These are phyloP conservation scores for Andricus curvator DNA, from an alignment of 2,888 invertebrate species.

Conservation along the genomic window DNA sequence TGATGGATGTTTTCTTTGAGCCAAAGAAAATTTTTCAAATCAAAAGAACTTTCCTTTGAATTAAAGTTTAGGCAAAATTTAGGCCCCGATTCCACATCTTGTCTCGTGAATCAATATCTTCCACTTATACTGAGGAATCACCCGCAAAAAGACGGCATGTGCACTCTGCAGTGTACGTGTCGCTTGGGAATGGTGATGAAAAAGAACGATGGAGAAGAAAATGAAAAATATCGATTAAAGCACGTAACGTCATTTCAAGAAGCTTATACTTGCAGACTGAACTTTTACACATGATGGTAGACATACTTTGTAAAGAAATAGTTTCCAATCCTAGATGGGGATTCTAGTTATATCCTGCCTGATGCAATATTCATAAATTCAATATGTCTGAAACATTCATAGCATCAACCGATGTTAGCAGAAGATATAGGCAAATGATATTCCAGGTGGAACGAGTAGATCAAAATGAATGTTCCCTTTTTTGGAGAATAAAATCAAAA, in stretches of 20 bases:
- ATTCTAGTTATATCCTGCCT: slow-evolving; percentile 40
- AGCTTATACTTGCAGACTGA: not conserved
- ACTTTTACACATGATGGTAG: not conserved
- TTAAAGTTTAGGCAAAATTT: no score
- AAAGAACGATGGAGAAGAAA: not conserved
- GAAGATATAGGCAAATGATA: not conserved
- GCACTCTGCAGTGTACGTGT: no score
- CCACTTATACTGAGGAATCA: no score
- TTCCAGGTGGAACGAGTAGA: not conserved
- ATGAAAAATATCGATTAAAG: not conserved
- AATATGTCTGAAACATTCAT: slow-evolving; percentile 64
- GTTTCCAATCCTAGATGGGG: slow-evolving; percentile 46
- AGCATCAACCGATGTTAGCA: no score
- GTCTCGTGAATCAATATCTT: slow-evolving; percentile 50
- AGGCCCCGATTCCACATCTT: slow-evolving; percentile 19
- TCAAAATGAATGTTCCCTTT: no score
- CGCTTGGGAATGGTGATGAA: not conserved
- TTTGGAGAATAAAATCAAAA: no score
- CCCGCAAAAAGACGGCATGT: no score
- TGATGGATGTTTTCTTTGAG: no score
- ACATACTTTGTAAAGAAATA: slow-evolving; percentile 16
- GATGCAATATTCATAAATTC: slow-evolving; percentile 68
- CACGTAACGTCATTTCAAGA: not conserved
- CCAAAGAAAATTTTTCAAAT: no score
- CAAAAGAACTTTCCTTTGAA: no score